Evolutionary conservation across 2,113 vertebrate species (phyloP), one percentile per base, ranked within the genome.

Genomic region (Hemichromis elongatus): DNA sequence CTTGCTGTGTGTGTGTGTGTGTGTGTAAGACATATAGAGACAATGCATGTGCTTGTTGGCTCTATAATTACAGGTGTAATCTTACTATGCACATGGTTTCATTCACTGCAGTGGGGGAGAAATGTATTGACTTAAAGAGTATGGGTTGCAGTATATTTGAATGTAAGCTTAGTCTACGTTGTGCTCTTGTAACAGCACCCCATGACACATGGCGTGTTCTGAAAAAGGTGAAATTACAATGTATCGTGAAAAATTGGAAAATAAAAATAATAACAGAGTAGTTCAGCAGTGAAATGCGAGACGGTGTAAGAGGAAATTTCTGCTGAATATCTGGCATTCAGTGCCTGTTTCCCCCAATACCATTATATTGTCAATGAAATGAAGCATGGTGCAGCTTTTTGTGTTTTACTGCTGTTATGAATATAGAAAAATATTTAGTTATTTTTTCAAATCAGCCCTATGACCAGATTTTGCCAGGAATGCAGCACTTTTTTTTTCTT

Each of bases 31-130:
- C 88, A 52, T 92, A 95, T 92, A 93, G 91, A 93, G 92, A 94
- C 94, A 94, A 95, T 94, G 87, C 88, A 89, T 90, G 90, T 87
- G 90, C 88, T 91, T 89, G 90, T 85, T 88, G 88, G 91, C 92
- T 93, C 91, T 92, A 92, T 95, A 94, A 95, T 95, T 94, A 94
- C 85, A 94, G 92, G 87, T 91, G 55, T 93, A 94, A 93, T 94
- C 92, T 92, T 93, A 90, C 90, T 90, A 94, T 93, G 92, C 93
- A 93, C 92, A 94, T 94, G 92, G 93, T 92, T 94, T 94, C 87
- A 91, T 93, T 94, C 90, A 93, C 82, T 54, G 78, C n/a, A 86
- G 90, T 80, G 90, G 88, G 83, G 86, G 82, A 80, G 85, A 61
- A 33, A 56, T 88, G 86, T 81, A 91, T 75, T 93, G 90, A 92